Evolutionary conservation across 2,888 invertebrate genomes (phyloP), one percentile per base, ranked within the genome.

Genomic region (Iselma pallidipennis): DNA sequence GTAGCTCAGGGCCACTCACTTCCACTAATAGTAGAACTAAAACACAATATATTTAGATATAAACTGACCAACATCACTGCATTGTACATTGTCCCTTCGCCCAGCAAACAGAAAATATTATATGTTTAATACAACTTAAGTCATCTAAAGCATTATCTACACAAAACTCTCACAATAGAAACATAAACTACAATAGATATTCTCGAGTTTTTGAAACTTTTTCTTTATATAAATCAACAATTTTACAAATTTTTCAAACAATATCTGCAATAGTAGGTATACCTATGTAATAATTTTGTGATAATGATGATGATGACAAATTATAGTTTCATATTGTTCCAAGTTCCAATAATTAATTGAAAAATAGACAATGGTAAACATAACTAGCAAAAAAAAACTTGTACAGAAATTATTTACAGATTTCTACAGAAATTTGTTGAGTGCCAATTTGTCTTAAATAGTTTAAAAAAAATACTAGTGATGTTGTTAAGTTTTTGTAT

Each of bases 1-100:
- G 81, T 82, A 82, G 81, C 82, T 82, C 82, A 82, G 82, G 82
- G 81, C 75, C 80, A 80, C 80, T 80, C 80, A 82, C 80, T 81
- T 81, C 80, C 80, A 81, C 75, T 79, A 78, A 78, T 78, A 79
- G 80, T 81, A 81, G 71, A 66, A 67, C 67, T 70, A 19, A 31
- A 16, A 53, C 48, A 58, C 64, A 69, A 66, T 71, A 67, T 65
- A 68, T 60, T 55, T 61, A 63, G 55, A 61, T 59, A 60, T 57
- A 61, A 64, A 64, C 64, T 64, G 64, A 64, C 64, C 64, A 64
- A 64, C 64, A 64, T 64, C 64, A 64, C 64, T 58, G 33, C 23
- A 58, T 49, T 37, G 51, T 33, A 10, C 19, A 50, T 48, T n/a
- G n/a, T 12, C 48, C 4, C 23, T 48, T 48, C 4, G 7, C 31